Evolutionary conservation across 2,888 invertebrate species (phyloP), one percentile per base, ranked within the genome.

Genomic region (Epiperipatus broadwayi): DNA sequence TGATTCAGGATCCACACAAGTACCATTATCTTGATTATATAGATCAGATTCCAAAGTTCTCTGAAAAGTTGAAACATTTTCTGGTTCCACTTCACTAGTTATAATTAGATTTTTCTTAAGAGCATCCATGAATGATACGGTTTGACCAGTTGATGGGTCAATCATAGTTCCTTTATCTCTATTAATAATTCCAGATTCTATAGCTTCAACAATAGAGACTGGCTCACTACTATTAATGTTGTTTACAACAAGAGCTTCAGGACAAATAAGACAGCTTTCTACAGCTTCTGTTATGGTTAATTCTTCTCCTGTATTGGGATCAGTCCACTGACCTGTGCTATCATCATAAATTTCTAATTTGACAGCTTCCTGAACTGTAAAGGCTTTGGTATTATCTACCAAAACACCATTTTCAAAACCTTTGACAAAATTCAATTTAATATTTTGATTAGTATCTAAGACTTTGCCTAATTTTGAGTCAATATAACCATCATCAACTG

Each of bases 261-360:
- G 73, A 57, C 85, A 81, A 27, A 93, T 72, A 20, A 87, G 61
- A 52, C 77, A 77, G 39, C 72, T 66, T 53, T 73, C 72, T 18
- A 91, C 72, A 0, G 89, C 85, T 54, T 87, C 77, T 14, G 73
- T 69, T 31, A 93, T 66, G 19, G 77, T 78, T 33, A 85, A 64
- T 51, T 73, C 72, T 43, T 75, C 70, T 1, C 79, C 79, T 22
- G 73, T 71, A 52, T 75, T 71, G 2, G 83, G 81, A 55, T 84
- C 79, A 53, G 83, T 67, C 57, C 89, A 85, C 34, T 71, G 64
- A 27, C 80, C 80, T n/a, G 73, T 74, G 4, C 68, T 66, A 50
- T 74, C 73, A 53, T 79, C 74, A 52, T 78, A 78, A 27, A 85
- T 68, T 19, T 78, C 77, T 54, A 80, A 83, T 32, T 73, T 69